phyloP scores from a whole-genome alignment of 1,140 invertebrate genomes.

The Rhopalosiphum maidis region DNA sequence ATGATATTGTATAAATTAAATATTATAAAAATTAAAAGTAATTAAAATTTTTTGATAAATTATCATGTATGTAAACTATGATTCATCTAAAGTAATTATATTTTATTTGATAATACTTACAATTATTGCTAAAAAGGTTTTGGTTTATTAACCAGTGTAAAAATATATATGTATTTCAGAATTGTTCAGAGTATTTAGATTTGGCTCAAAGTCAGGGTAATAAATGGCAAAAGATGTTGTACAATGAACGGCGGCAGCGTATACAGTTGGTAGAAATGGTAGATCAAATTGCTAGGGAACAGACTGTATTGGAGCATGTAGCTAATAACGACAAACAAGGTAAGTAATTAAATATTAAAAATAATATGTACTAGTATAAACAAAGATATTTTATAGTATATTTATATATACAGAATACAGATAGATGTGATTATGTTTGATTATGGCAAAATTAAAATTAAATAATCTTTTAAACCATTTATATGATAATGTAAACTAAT shows the following conservation, averaged over 20 bases:
- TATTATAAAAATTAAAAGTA: no score
- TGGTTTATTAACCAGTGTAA: not conserved
- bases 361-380: not conserved
- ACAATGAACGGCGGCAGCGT: slow-evolving; percentile 94
- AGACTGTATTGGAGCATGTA: slow-evolving; percentile 89
- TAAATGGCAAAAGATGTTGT: slow-evolving; percentile 89
- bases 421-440: not conserved
- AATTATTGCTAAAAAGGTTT: no score
- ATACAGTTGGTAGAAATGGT: slow-evolving; percentile 95
- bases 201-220: slow-evolving; percentile 85
- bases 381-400: not conserved
- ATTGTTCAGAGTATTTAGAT: slow-evolving; percentile 88
- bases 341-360: slow-evolving; percentile 33
- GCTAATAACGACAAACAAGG: slow-evolving; percentile 63
- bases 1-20: not conserved
- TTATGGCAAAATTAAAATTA: not conserved
- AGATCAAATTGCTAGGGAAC: slow-evolving; percentile 95
- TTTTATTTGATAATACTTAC: not conserved
- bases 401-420: not conserved
- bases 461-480: not conserved
- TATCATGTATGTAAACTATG: no score
- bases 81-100: no score
- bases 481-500: not conserved
- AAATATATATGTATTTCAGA: slow-evolving; percentile 65
- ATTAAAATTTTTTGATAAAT: not conserved